phyloP scores from a whole-genome alignment of 2,113 vertebrate species.

The Cromileptes altivelis region DNA sequence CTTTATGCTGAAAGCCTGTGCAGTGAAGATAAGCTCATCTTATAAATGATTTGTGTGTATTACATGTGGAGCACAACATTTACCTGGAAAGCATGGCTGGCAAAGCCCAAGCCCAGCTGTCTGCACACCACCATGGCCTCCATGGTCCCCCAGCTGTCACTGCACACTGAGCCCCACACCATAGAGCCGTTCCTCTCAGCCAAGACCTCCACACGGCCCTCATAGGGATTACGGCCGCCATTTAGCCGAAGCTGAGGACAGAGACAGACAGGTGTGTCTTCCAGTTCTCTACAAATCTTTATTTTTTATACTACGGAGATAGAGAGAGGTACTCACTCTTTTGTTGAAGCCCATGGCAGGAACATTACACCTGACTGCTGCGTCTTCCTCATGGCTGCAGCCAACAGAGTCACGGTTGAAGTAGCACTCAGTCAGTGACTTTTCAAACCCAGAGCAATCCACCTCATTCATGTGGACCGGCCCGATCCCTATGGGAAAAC shows the following conservation, averaged over 20 bases:
- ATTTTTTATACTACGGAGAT: neutral
- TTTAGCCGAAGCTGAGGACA: constrained; percentile 89
- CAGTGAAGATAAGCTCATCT: neutral
- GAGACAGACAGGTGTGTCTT: neutral
- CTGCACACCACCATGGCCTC: constrained; percentile 97
- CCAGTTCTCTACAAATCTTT: neutral
- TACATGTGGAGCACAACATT: too few relatives aligned
- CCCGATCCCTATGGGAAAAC: constrained; percentile 88
- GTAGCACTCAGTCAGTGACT: constrained; percentile 93
- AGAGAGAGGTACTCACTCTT: constrained; percentile 83
- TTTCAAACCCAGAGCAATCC: constrained; percentile 92
- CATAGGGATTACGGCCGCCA: constrained; percentile 90
- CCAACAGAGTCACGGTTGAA: constrained; percentile 89
- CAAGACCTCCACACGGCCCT: constrained; percentile 95
- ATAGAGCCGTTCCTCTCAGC: constrained; percentile 88
- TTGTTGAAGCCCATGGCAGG: constrained; percentile 95
- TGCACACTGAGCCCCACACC: constrained; percentile 93
- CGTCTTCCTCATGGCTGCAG: constrained; percentile 96
- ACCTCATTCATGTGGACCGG: constrained; percentile 95
- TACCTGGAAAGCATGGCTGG: constrained; percentile 95
- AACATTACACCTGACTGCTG: constrained; percentile 91
- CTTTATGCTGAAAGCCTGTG: constrained; percentile 4
- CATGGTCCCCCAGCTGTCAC: constrained; percentile 92
- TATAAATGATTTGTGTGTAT: constrained; percentile 13
- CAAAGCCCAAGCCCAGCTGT: constrained; percentile 94